Evolutionary conservation across 2,888 invertebrate species (phyloP), one percentile per base, ranked within the genome.

Genomic region (Hetaerina titia): DNA sequence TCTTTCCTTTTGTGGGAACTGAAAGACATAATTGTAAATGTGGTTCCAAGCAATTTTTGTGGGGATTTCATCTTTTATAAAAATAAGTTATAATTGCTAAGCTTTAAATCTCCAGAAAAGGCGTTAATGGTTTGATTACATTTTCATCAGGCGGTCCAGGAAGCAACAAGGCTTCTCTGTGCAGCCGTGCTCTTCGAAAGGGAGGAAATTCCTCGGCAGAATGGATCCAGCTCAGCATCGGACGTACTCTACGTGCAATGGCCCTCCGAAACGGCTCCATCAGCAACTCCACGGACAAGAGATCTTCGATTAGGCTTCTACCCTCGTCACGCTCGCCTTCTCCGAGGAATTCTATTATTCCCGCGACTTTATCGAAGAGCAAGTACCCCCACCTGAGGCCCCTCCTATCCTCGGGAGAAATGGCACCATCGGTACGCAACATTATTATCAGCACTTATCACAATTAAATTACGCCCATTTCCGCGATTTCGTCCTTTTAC

Each of bases 141-240:
- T 31, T n/a, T n/a, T 19, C 95, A 94, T 31, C 96, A 97, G 99
- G 99, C 17, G 99, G 99, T 0, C 99, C 99, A 0, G 99, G 99
- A 95, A 99, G 99, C 96, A 99, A 99, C 96, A 99, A 99, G 96
- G 98, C 98, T 1, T 97, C 97, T 0, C 97, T 99, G 64, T 99
- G 99, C 96, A 97, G 98, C 95, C 98, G 98, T 95, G 98, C 98
- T 0, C 97, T 98, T 6, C 97, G 97, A 0, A 96, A 96, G 60
- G 96, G 95, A 87, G 92, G 92, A 17, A 69, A 69, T 22, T 97
- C 98, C 95, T 97, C 98, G 96, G 97, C 97, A 0, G 98, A 98
- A 9, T 98, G 98, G 98, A 97, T 97, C 5, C 98, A 98, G 96
- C 97, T 98, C 95, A 98, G 98, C 96, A 97, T 99, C 25, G 99